Base-by-base conservation (phyloP, 2,113 vertebrate species). In the Vulpes lagopus region DNA sequence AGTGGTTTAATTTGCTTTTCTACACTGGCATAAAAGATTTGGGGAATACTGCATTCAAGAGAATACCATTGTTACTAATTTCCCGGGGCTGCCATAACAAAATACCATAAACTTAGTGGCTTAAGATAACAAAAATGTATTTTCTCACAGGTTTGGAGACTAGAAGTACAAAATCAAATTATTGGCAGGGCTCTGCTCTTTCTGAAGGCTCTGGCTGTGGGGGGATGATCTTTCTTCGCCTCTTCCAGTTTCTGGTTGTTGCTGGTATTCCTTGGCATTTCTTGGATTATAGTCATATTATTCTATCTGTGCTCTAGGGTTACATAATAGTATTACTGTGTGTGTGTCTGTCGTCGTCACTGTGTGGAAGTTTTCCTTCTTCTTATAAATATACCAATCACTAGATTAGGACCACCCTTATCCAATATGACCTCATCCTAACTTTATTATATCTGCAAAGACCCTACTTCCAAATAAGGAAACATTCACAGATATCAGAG, bases 211-310 rank as follows among this genome's bases (percentile, higher is more conserved):
- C 9, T 27, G 43, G 8, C 17, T 15, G 25, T 25, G 30, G 1
- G 10, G 1, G 1, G 5, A 3, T 10, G 1, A 11, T 53, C 19
- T n/a, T 74, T 81, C 23, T 20, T 73, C 1, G 0, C 9, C 8
- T 30, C 10, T 86, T 62, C 15, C 25, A n/a, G 5, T 5, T 80
- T 76, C 38, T n/a, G 4, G 2, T 11, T n/a, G 2, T 79, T 32
- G 22, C 43, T 17, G 27, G 32, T 51, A 62, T 78, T 38, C 7
- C 38, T 74, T 60, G 32, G 14, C 51, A 19, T 74, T 85, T 16
- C 38, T 57, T 74, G 14, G 25, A 5, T 84, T 49, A 35, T 11
- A 73, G 12, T 35, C 23, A n/a, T 4, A 22, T 73, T 3, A 8
- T 7, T 79, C 7, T 6, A 67, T 51, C 14, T 90, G 51, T 35